phyloP scores from a whole-genome alignment of 2,797 vertebrate genomes.

The Sparus aurata region DNA sequence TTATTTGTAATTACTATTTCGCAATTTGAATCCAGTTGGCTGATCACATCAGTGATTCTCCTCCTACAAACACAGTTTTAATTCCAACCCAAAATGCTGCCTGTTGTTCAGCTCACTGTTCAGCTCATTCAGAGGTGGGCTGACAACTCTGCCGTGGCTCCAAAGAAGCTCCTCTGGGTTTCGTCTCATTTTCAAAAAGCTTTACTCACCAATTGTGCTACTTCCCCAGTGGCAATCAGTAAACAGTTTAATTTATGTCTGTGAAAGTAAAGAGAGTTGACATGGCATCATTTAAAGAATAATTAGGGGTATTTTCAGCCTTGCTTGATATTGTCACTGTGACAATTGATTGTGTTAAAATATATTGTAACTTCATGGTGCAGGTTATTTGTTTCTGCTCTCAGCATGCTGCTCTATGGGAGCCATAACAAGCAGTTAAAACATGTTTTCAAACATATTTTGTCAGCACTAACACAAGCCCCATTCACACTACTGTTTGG shows the following conservation, averaged over 20 bases:
- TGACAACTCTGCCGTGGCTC: slow-evolving; percentile 45
- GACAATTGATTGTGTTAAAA: slow-evolving; percentile 22
- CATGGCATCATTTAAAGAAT: slow-evolving; percentile 35
- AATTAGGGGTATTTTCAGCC: slow-evolving; percentile 25
- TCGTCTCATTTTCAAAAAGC: slow-evolving; percentile 59
- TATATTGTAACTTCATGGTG: not conserved
- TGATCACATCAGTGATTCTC: slow-evolving; percentile 62
- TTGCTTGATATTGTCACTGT: slow-evolving; percentile 13
- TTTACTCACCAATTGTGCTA: slow-evolving; percentile 57
- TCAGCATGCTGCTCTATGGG: not conserved
- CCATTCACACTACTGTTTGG: no score
- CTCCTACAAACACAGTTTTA: slow-evolving; percentile 56
- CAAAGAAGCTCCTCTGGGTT: slow-evolving; percentile 55
- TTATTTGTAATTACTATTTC: slow-evolving; percentile 71
- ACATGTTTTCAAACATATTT: not conserved
- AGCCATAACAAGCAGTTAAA: not conserved
- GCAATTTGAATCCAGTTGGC: slow-evolving; percentile 64
- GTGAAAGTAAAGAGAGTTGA: slow-evolving; percentile 37
- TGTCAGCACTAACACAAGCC: not conserved
- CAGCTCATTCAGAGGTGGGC: slow-evolving; percentile 53
- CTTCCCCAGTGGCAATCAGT: slow-evolving; percentile 38
- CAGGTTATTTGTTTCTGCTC: not conserved
- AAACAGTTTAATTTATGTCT: slow-evolving; percentile 44
- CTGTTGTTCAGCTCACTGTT: slow-evolving; percentile 48
- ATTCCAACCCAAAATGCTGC: slow-evolving; percentile 58